Base-by-base conservation (phyloP, 2,113 vertebrate genomes). In the Nansenia antarctica region DNA sequence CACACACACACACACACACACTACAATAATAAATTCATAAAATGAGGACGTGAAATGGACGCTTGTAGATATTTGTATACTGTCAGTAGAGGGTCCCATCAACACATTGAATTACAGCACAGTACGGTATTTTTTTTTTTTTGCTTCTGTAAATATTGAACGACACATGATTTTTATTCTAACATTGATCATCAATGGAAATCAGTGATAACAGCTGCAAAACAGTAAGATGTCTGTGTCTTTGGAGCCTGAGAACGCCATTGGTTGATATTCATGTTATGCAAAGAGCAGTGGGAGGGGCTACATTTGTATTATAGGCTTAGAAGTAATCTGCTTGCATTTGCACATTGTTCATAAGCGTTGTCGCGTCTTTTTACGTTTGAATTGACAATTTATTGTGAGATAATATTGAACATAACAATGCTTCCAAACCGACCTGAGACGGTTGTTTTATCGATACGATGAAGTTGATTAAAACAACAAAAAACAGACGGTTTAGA, bases 51-150 rank as follows among this genome's bases (percentile, higher is more conserved):
- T 88, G 76, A 87, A 77, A 77, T 42, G 0, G 69, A 70, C 30
- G 81, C 79, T 81, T 84, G 80, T 84, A 86, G 81, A 85, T 79
- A 86, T 84, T 80, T 90, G 80, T 85, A 86, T 79, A 85, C 69
- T 69, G 8, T 9, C 76, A 69, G 65, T 72, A 76, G 57, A 75
- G 68, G 77, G 76, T 80, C 82, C 82, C 76, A 76, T 52, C 47
- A 57, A 53, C 9, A 45, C 78, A 55, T 81, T 59, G 39, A 62
- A 64, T 75, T 60, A 54, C 65, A 77, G 66, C 67, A 67, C 79
- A 78, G 69, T 58, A 71, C 37, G 64, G 74, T 81, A 77, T 77
- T 80, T 82, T 62, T 12, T 52, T 72, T 67, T 73, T 77, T 80
- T 82, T 62, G 15, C 54, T 72, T 67, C 75, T 87, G 82, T 81